A percentile compares a stretch with the other conserved stretches of the same genome.
Conservation (phyloP, 2,888 invertebrate species). For the Zhengitettix transpicula region DNA sequence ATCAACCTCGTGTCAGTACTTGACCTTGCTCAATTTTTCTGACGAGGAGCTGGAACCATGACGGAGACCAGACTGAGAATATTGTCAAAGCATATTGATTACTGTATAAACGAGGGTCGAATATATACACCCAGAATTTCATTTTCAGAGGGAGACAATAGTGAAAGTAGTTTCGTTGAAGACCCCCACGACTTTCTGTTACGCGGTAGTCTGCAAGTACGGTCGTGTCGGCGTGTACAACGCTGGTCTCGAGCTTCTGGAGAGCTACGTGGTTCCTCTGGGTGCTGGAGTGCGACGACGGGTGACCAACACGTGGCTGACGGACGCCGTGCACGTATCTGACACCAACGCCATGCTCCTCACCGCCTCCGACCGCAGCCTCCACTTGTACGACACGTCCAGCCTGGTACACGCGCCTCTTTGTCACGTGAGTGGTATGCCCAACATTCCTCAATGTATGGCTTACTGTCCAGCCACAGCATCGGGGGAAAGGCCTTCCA, state of each 20-base stretch:
- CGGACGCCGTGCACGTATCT: conserved; percentile 39
- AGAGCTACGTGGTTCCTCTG: conserved; percentile 7
- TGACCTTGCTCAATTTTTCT: no score
- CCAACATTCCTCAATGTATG: conserved; percentile 35
- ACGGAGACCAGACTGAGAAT: no score
- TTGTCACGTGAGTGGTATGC: conserved; percentile 38
- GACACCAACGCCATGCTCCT: conserved; percentile 37
- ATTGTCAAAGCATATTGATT: no score
- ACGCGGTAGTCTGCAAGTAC: conserved; percentile 37
- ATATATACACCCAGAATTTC: no score
- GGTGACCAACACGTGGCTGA: conserved; percentile 31
- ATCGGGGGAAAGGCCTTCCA: conserved; percentile 18
- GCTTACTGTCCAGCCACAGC: conserved; percentile 25
- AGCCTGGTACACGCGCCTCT: conserved; percentile 37
- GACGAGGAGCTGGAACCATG: no score
- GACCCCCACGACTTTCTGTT: conserved; percentile 39
- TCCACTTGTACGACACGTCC: conserved; percentile 38
- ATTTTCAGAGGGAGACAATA: conserved; percentile 37
- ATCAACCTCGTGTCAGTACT: no score
- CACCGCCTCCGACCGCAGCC: conserved; percentile 39
- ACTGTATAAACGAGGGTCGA: no score
- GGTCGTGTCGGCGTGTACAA: conserved; percentile 42
- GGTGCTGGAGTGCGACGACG: background rate
- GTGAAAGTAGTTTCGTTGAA: conserved; percentile 39
- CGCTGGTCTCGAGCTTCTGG: conserved; percentile 31